A percentile compares a stretch with the other conserved stretches of the same genome.
Evolutionary conservation across 2,888 invertebrate genomes (phyloP).

Genomic region (Pseudococcus longispinus): DNA sequence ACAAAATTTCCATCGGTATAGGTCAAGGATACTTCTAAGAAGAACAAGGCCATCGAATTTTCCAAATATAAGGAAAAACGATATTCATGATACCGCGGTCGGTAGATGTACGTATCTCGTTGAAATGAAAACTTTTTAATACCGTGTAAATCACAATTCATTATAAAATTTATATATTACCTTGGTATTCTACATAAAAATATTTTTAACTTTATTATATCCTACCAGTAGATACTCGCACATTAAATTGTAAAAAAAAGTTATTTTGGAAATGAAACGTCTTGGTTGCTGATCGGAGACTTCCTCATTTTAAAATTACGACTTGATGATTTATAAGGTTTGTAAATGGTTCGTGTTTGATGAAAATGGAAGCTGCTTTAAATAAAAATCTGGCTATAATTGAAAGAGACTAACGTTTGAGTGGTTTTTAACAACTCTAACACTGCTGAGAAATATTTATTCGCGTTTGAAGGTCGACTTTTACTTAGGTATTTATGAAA

Average conservation of each 20-base stretch:
- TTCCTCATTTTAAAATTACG: background rate
- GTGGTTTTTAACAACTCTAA: background rate
- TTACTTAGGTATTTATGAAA: background rate
- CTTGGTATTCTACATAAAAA: background rate
- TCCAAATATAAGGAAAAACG: background rate
- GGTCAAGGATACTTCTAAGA: conserved; percentile 31
- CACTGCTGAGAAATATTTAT: background rate
- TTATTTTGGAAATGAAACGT: background rate
- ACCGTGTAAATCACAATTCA: background rate
- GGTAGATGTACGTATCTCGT: background rate
- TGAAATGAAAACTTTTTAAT: background rate
- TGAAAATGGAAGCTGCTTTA: background rate
- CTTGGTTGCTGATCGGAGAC: background rate
- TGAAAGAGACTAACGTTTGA: background rate
- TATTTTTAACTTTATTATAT: background rate
- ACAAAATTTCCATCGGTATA: background rate
- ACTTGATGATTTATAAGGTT: background rate
- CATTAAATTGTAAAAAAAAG: background rate
- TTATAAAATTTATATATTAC: background rate
- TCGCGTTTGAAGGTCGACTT: background rate
- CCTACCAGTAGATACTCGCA: too few species aligned
- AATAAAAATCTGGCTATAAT: background rate
- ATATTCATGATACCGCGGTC: background rate
- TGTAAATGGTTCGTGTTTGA: background rate
- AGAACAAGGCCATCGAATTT: conserved; percentile 1